Conservation (phyloP, 2,797 vertebrate species). For the Myripristis murdjan region DNA sequence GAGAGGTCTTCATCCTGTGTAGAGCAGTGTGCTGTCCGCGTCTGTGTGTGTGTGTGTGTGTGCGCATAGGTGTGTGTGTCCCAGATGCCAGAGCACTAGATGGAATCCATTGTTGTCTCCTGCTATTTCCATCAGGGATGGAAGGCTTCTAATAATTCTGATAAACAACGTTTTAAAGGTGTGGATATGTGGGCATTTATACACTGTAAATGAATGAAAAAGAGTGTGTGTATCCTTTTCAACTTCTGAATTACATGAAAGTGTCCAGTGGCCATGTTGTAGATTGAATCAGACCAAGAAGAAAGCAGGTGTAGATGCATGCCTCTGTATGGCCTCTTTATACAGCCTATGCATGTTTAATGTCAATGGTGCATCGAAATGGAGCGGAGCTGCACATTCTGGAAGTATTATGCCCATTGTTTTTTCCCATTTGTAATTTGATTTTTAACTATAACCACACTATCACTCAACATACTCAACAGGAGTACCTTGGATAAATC, state of each 20-base stretch:
- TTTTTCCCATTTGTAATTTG: too few species aligned
- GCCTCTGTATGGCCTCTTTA: conserved; percentile 14
- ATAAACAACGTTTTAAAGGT: conserved; percentile 53
- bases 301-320: conserved; percentile 58
- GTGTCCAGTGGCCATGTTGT: conserved; percentile 33
- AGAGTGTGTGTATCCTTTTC: conserved; percentile 20
- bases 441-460: too few species aligned
- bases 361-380: neutral
- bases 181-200: conserved; percentile 45
- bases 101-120: conserved; percentile 62
- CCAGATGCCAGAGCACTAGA: conserved; percentile 51
- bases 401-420: too few species aligned
- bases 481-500: too few species aligned
- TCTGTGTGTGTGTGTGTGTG: too few species aligned
- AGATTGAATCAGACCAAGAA: conserved; percentile 57
- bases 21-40: conserved; percentile 11
- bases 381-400: too few species aligned
- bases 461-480: too few species aligned
- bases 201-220: conserved; percentile 24
- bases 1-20: conserved; percentile 23
- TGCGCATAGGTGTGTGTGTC: neutral
- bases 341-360: neutral
- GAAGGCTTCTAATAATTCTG: conserved; percentile 1
- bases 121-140: conserved; percentile 59
- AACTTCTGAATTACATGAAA: conserved; percentile 29